Conservation (phyloP, 2,888 invertebrate genomes). For the Phortica okadai region DNA sequence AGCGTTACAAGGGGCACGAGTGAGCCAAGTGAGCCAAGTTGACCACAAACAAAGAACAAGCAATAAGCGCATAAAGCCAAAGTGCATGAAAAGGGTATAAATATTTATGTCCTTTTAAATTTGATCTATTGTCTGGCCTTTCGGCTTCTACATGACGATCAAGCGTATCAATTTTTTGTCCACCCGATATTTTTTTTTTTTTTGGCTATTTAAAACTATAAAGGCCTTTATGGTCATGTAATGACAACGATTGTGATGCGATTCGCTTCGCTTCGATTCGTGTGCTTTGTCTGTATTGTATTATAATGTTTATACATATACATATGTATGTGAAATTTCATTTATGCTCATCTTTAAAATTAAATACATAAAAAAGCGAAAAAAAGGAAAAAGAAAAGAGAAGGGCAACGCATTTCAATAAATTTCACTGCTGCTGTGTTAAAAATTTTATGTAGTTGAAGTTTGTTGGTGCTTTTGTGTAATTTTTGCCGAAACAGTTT, state of each 20-base stretch:
- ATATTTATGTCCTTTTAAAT: constrained; percentile 61
- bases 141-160: background rate
- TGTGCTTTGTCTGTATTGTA: no score
- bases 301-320: no score
- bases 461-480: background rate
- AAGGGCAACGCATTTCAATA: no score
- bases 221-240: background rate
- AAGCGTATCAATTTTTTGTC: background rate
- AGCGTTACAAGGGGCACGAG: background rate
- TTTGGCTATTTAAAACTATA: background rate
- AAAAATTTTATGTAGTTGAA: background rate
- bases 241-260: background rate
- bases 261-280: background rate
- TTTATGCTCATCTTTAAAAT: no score
- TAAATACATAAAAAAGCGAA: no score
- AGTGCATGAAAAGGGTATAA: constrained; percentile 45
- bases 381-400: no score
- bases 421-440: background rate
- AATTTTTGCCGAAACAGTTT: background rate
- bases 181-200: background rate
- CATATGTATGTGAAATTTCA: no score
- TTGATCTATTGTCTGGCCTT: constrained; percentile 47
- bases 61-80: constrained; percentile 2
- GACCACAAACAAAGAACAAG: constrained; percentile 2
- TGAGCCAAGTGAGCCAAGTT: background rate